Evolutionary conservation across 2,113 vertebrate genomes (phyloP).

Genomic region (Crotalus viridis): DNA sequence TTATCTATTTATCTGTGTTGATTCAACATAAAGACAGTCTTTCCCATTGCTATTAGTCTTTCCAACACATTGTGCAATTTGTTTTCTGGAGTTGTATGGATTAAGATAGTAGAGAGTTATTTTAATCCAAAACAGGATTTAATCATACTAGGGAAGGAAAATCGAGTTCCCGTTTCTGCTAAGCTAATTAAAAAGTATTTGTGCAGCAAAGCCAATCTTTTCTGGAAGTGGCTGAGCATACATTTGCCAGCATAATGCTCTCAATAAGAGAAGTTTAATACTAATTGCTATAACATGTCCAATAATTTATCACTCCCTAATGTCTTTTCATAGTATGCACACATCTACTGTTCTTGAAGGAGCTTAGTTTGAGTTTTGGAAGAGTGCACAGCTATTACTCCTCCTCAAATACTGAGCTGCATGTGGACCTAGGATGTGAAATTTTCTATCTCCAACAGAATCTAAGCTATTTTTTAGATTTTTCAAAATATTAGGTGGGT

Average conservation of each 20-base stretch:
- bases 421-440: slow-evolving; percentile 52
- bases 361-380: slow-evolving; percentile 37
- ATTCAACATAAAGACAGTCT: neutral
- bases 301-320: slow-evolving; percentile 20
- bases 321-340: slow-evolving; percentile 50
- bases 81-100: slow-evolving; percentile 5
- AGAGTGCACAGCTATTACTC: slow-evolving; percentile 55
- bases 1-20: neutral
- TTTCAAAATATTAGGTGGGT: slow-evolving; percentile 27
- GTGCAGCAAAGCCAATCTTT: slow-evolving; percentile 33
- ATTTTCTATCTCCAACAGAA: slow-evolving; percentile 57
- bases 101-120: slow-evolving; percentile 30
- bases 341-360: slow-evolving; percentile 57
- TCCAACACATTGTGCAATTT: neutral
- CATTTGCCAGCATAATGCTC: slow-evolving; percentile 51
- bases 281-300: slow-evolving; percentile 66
- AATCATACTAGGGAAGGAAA: slow-evolving; percentile 40
- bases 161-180: slow-evolving; percentile 48
- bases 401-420: slow-evolving; percentile 47
- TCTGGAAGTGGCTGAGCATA: slow-evolving; percentile 48
- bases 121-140: slow-evolving; percentile 28
- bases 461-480: slow-evolving; percentile 50
- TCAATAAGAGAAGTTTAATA: slow-evolving; percentile 52
- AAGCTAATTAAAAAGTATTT: slow-evolving; percentile 49
- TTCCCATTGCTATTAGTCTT: neutral